Base-by-base conservation (phyloP, 2,888 invertebrate genomes). In the Drosophila kanekoi region DNA sequence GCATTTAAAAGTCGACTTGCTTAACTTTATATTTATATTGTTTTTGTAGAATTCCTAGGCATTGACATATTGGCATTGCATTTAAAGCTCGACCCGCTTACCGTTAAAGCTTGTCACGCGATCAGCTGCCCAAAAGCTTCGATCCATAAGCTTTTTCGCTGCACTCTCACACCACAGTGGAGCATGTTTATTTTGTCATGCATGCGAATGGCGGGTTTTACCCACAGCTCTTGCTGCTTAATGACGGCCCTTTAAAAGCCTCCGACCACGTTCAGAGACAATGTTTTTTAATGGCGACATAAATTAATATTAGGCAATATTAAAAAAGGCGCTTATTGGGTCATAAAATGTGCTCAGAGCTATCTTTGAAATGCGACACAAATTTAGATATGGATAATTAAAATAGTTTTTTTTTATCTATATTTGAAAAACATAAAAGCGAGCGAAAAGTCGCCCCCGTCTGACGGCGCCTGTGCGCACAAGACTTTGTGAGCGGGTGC, bases 71-170 rank as follows among this genome's bases (percentile, higher is more conserved):
- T 8, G 32, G 28, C 20, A 54, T 40, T 58, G 64, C 53, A 57
- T 28, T 40, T 35, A 20, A 71, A 73, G 73, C 72, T 69, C 54
- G 40, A n/a, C 18, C 47, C 16, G 32, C 4, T 33, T 38, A 38
- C 44, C 51, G 43, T 58, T 72, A 72, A 74, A 74, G 74, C 77
- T 75, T 38, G 53, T n/a, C 47, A 47, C 20, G 44, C 60, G 56
- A 77, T 62, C 74, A 66, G 72, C 61, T 62, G 77, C 8, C 18
- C 11, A 35, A 58, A 56, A 72, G 71, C 77, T 76, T 58, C 28
- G 28, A 28, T 51, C 32, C 14, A 23, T 1, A 44, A 78, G 74
- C 82, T 73, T 73, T 54, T 16, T 6, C 4, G 11, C 18, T 48
- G 68, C 52, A 48, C n/a, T 57, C 14, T 49, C 44, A 47, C 44